Evolutionary conservation across 2,888 invertebrate genomes (phyloP), one percentile per base, ranked within the genome.

Genomic region (Proisotoma minuta): DNA sequence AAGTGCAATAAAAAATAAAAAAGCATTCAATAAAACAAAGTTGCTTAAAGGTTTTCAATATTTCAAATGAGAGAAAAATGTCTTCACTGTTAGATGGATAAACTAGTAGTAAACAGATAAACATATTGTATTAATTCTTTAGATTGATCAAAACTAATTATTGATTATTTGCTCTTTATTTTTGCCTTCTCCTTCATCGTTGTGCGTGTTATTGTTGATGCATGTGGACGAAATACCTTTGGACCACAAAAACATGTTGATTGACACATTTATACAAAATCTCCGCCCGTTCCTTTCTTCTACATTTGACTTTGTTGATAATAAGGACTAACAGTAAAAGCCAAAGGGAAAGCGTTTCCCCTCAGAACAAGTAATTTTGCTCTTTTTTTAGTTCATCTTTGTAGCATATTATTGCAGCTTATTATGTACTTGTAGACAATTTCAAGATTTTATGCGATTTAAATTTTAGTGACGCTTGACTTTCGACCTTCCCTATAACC

Each of bases 321-420:
- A 58, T 24, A 57, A 66, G 66, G 66, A 66, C 60, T 66, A 54
- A 51, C 62, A 63, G 69, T 69, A 62, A 59, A 66, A 69, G 64
- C 60, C 62, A 69, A 66, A 65, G 69, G 66, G 65, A 69, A 69
- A 69, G 66, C 69, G 59, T 66, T 64, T 60, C 69, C 69, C 59
- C 64, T 69, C 62, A 66, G 63, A 66, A 65, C 69, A 69, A 69
- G 69, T 69, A 69, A 69, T 66, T n/a, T n/a, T 63, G 60, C 27
- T 34, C 20, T 40, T 48, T 59, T 53, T 34, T 34, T 10, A 20
- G 15, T 39, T 5, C 40, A 20, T 26, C 23, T 58, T 29, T 49
- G 26, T 49, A 24, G 18, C 26, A 26, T 27, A 26, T 10, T 12
- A 34, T 40, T 18, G 39, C 20, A 2, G 34, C 15, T 26, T 54